A percentile compares a stretch with the other conserved stretches of the same genome.
Conservation (phyloP, 2,888 invertebrate species). For the Caenorhabditis japonica region DNA sequence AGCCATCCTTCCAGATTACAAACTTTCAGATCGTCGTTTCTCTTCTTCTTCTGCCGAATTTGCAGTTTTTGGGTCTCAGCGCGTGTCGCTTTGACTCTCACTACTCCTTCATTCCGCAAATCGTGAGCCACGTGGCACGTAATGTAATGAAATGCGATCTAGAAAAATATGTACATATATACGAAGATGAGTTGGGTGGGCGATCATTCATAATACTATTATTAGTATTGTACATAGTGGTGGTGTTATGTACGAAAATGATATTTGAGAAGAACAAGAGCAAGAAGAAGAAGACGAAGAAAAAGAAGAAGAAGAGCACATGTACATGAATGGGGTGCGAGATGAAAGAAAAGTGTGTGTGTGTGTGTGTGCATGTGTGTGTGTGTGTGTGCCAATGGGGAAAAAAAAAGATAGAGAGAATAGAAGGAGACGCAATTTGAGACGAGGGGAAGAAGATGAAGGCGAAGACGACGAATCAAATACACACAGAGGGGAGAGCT, state of each 20-base stretch:
- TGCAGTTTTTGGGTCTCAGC: conserved; percentile 29
- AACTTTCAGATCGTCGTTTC: conserved; percentile 7
- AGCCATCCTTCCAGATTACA: conserved; percentile 30
- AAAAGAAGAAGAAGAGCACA: conserved; percentile 18
- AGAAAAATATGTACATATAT: too few species aligned
- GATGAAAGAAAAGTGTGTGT: neutral
- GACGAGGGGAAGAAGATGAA: conserved; percentile 3
- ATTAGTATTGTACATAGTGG: neutral
- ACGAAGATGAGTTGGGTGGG: too few species aligned
- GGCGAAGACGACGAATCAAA: conserved; percentile 19
- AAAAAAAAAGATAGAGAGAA: conserved; percentile 9
- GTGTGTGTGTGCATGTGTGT: conserved; percentile 11
- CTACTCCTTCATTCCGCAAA: conserved; percentile 29
- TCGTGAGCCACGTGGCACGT: too few species aligned
- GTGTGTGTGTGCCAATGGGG: conserved; percentile 21
- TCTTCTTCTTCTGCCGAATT: conserved; percentile 14
- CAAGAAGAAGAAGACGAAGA: conserved; percentile 12
- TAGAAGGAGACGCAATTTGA: conserved; percentile 30
- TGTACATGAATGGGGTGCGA: conserved; percentile 26
- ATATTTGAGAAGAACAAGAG: conserved; percentile 9
- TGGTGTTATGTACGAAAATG: conserved; percentile 4
- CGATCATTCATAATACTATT: too few species aligned
- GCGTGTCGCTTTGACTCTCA: conserved; percentile 13
- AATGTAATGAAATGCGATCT: too few species aligned
- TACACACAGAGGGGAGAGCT: conserved; percentile 32